Conservation (phyloP, 2,888 invertebrate species). For the Eutolmus rufibarbis region DNA sequence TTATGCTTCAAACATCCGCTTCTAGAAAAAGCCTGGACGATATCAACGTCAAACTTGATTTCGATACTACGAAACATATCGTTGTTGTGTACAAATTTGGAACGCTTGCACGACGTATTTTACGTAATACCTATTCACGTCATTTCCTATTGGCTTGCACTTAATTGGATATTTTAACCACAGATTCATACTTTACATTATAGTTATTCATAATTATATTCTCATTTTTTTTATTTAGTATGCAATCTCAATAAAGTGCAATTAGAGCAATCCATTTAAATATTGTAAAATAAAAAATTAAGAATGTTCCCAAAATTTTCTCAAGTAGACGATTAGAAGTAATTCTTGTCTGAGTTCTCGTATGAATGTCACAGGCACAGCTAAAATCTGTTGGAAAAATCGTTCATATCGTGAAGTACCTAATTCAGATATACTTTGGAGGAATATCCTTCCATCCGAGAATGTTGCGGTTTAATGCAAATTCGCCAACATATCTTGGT, state of each 20-base stretch:
- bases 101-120: neutral
- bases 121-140: neutral
- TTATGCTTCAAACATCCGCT: neutral
- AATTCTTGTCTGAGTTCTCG: neutral
- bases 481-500: slow-evolving; percentile 10
- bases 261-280: neutral
- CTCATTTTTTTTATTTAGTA: neutral
- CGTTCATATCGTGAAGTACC: neutral
- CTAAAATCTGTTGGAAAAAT: neutral
- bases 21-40: neutral
- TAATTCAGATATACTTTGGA: neutral
- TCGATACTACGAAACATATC: neutral
- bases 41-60: neutral
- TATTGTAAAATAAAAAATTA: neutral
- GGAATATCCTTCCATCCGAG: neutral
- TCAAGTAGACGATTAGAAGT: neutral
- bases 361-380: neutral
- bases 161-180: neutral
- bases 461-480: slow-evolving; percentile 14
- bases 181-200: neutral
- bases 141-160: neutral
- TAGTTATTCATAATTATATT: neutral
- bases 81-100: neutral
- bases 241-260: neutral
- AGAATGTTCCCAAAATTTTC: neutral